Conservation (phyloP, 1,140 invertebrate genomes). For the Cataglyphis hispanica region DNA sequence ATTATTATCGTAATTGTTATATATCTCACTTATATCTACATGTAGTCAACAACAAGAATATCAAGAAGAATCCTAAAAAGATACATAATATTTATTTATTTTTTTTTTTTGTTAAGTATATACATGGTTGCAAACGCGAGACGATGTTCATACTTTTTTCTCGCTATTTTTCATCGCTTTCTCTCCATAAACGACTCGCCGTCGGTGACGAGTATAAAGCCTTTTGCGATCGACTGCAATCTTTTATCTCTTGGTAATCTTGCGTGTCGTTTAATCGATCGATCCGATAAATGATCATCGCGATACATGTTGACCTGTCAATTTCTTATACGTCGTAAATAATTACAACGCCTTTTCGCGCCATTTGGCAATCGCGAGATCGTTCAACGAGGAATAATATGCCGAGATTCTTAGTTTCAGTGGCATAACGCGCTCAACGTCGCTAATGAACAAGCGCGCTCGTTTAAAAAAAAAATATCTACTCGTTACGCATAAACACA, state of each 20-base stretch:
- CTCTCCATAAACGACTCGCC: slow-evolving; percentile 42
- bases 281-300: slow-evolving; percentile 20
- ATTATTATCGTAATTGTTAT: not conserved
- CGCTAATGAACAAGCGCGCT: slow-evolving; percentile 20
- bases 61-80: not conserved
- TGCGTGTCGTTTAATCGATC: slow-evolving; percentile 12
- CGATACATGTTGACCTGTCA: not conserved
- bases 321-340: not conserved
- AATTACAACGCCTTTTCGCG: not conserved
- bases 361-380: slow-evolving; percentile 19
- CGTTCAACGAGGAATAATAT: not conserved
- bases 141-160: not conserved
- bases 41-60: not conserved
- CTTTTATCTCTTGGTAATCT: not conserved
- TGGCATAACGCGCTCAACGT: slow-evolving; percentile 13
- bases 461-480: not conserved
- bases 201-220: not conserved
- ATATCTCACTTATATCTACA: not conserved
- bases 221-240: not conserved
- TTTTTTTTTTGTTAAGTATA: slow-evolving; percentile 6
- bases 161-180: slow-evolving; percentile 29
- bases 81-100: not conserved
- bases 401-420: slow-evolving; percentile 8
- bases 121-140: not conserved
- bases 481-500: slow-evolving; percentile 51